Evolutionary conservation across 2,113 vertebrate species (phyloP), one percentile per base, ranked within the genome.

Genomic region (Henicopernis longicauda): DNA sequence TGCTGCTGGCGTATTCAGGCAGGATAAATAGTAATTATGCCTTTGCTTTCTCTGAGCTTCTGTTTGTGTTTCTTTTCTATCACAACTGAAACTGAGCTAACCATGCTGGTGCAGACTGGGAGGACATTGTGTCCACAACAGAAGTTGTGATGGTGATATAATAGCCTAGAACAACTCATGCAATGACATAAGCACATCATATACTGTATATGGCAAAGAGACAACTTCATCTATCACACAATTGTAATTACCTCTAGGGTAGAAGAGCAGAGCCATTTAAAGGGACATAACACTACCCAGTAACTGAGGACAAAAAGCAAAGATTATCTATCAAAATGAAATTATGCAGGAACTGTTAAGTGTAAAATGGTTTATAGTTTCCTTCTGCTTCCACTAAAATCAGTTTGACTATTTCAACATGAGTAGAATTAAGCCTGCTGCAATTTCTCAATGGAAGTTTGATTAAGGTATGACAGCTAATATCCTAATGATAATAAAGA

Each of bases 381-480:
- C 21, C 52, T 85, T 78, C 32, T 74, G 34, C 40, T 93, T 45
- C 49, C 50, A n/a, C 66, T 86, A 20, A 84, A 83, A 50, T 73
- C 6, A 6, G 31, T 82, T 89, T 80, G 49, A 66, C 49, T 82
- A 29, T 52, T 88, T 96, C 29, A 92, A 16, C 18, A 45, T 11
- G 4, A 16, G 15, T 13, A 86, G 58, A 90, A 82, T 83, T 54
- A 73, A 13, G 29, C 20, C 58, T 66, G 32, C 42, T 86, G 17
- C 31, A 90, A 42, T 83, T 96, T 81, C 38, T 90, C 82, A 74
- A 5, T 70, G 32, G 18, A 92, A 80, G 26, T 83, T 90, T 73
- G 36, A 45, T 86, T 42, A 66, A 77, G 23, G 7, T 73, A 25
- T 42, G 45, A 92, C 45, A 92, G 55, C 16, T 78, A 57, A 63